Base-by-base conservation (phyloP, 2,888 invertebrate genomes). In the Agriopis aurantiaria region DNA sequence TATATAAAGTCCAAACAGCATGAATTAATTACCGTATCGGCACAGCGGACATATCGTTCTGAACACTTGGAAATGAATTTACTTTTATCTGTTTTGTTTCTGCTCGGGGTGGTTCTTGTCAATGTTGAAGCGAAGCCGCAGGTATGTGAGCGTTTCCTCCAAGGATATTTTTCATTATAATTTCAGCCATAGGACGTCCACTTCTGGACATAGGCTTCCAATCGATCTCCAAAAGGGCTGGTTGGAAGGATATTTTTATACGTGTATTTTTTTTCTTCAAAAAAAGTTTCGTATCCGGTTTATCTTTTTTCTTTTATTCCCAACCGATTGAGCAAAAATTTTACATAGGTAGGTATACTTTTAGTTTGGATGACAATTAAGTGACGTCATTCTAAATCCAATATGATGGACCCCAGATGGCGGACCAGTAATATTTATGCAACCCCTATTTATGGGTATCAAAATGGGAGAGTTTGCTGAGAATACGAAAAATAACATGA, bases 41-140 rank as follows among this genome's bases (percentile, higher is more conserved):
- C 52, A 41, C 9, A 60, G 45, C 60, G 10, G 56, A 45, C 48
- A 41, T 62, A 46, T 45, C 23, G 51, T 59, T 69, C 46, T 17
- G 52, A 11, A 40, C n/a, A n/a, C 12, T 46, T 4, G 49, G 65
- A 70, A 70, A 77, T 79, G 74, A 74, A 75, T 71, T 80, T 85
- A 59, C 75, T 84, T 77, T 70, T 84, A 65, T 68, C 83, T 73
- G 63, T 80, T 73, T 72, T 85, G 63, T 71, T 86, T 65, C 57
- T 62, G 40, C 8, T 46, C 12, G 69, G 57, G 12, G 23, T 56
- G n/a, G 51, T 49, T 8, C 53, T 85, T 12, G 65, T 75, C 33
- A 48, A 55, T 10, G 82, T 77, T 46, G 70, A 73, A 40, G 79
- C 82, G 33, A 75, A 70, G 46, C 87, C 89, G 9, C 89, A 89